Evolutionary conservation across 2,797 vertebrate species (phyloP).

Genomic region (Rhinatrema bivittatum): DNA sequence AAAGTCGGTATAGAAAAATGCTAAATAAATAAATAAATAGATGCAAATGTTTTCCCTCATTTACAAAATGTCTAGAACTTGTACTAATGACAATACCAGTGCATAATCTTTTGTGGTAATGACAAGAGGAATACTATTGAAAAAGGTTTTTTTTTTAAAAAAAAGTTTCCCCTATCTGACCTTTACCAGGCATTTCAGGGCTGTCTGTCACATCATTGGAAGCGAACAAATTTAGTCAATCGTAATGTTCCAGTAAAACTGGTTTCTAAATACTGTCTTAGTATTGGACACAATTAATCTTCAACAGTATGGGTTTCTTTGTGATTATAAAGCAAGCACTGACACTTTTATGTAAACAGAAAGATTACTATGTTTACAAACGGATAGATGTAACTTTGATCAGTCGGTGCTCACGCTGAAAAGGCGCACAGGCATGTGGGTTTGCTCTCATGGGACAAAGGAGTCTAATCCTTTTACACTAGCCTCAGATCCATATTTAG

Average conservation of each 20-base stretch:
- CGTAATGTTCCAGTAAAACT: slow-evolving; percentile 26
- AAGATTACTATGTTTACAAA: slow-evolving; percentile 64
- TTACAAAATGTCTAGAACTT: neutral
- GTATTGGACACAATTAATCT: slow-evolving; percentile 57
- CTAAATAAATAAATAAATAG: no score
- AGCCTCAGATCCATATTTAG: slow-evolving; percentile 66
- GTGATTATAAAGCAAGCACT: slow-evolving; percentile 53
- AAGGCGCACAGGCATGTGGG: slow-evolving; percentile 41
- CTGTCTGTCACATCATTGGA: slow-evolving; percentile 26
- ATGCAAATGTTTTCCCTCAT: neutral
- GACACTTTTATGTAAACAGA: slow-evolving; percentile 64
- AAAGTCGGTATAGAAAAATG: no score
- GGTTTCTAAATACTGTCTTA: slow-evolving; percentile 47
- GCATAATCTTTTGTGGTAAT: slow-evolving; percentile 9
- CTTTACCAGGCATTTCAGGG: slow-evolving; percentile 16
- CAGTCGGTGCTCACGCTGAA: slow-evolving; percentile 41
- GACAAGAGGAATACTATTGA: slow-evolving; percentile 10
- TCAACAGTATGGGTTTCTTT: slow-evolving; percentile 39
- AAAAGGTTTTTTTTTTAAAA: neutral
- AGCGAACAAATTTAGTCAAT: slow-evolving; percentile 39
- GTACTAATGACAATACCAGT: neutral
- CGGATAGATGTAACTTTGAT: slow-evolving; percentile 59
- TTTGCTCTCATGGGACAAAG: slow-evolving; percentile 52
- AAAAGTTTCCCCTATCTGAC: slow-evolving; percentile 13
- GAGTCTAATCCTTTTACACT: slow-evolving; percentile 56